Evolutionary conservation across 2,113 vertebrate genomes (phyloP), one percentile per base, ranked within the genome.

Genomic region (Promerops cafer): DNA sequence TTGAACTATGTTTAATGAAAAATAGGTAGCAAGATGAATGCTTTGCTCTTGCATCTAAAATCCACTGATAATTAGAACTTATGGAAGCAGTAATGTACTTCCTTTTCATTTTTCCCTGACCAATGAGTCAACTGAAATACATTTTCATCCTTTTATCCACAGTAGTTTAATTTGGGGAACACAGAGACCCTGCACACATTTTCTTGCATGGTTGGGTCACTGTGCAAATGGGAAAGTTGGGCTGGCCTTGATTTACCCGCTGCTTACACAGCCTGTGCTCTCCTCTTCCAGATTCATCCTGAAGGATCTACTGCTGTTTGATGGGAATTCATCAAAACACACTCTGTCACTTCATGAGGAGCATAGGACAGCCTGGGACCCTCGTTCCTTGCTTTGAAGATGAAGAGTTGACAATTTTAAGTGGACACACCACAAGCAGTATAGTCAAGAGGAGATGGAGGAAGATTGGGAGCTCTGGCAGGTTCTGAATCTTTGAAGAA

Each of bases 221-320:
- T 75, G 11, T 47, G 69, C 18, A 68, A 17, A 19, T 47, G 31
- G 60, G 30, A 50, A 82, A 53, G 30, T 30, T 72, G 37, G 28
- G 8, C 9, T 84, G 44, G 13, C n/a, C 53, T 78, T 79, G 57
- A 21, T 68, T 83, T 93, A 42, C 45, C 40, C 3, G 1, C 24
- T 81, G 54, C 24, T 94, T 66, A 92, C 1, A 1, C 18, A 76
- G 35, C 52, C 60, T 84, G 23, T 82, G n/a, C 78, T 87, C 33
- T 95, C 37, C 30, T 74, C 53, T 87, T 94, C 66, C 93, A 95
- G 95, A 31, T 68, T 60, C 20, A 37, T 94, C 37, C 61, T 69
- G 77, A 72, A 71, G 61, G n/a, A 72, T 44, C 84, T 84, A 3
- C 69, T 79, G 44, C 49, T 82, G 65, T 27, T 37, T 70, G 59